Evolutionary conservation across 2,113 vertebrate species (phyloP).

Genomic region (Sinocyclocheilus anshuiensis): DNA sequence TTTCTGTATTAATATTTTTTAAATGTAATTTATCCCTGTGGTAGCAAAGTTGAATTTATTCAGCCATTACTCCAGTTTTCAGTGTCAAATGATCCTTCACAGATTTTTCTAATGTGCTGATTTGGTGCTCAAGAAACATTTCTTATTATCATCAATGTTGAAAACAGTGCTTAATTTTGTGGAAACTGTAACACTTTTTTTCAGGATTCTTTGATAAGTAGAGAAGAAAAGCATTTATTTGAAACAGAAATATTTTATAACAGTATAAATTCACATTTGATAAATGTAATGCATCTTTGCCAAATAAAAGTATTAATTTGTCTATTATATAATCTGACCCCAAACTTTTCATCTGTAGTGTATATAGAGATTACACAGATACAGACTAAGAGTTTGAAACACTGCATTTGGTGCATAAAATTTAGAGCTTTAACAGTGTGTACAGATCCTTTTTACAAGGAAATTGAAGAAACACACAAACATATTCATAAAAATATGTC

Average conservation of each 20-base stretch:
- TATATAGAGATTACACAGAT: not conserved
- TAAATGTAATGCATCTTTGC: not conserved
- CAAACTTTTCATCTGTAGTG: not conserved
- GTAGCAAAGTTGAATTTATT: not conserved
- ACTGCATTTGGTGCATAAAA: not conserved
- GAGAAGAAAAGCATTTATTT: not conserved
- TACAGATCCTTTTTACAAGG: not conserved
- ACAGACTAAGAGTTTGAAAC: not conserved
- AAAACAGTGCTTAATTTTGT: not conserved
- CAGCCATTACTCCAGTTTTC: not conserved
- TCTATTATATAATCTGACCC: too few relatives aligned
- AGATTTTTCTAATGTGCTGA: too few relatives aligned
- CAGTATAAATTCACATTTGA: not conserved
- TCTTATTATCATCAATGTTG: not conserved
- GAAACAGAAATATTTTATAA: not conserved
- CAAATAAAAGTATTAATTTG: not conserved
- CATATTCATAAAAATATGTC: not conserved
- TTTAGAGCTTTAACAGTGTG: too few relatives aligned
- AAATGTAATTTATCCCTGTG: too few relatives aligned
- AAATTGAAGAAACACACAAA: not conserved
- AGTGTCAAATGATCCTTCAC: too few relatives aligned
- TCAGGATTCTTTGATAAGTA: not conserved
- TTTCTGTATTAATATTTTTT: not conserved
- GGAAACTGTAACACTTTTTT: not conserved
- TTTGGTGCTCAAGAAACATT: too few relatives aligned